A percentile compares a stretch with the other conserved stretches of the same genome.
These are phyloP conservation scores for Lycocerus yunnanus DNA, from an alignment of 2,888 invertebrate genomes.

Conservation along the genomic window DNA sequence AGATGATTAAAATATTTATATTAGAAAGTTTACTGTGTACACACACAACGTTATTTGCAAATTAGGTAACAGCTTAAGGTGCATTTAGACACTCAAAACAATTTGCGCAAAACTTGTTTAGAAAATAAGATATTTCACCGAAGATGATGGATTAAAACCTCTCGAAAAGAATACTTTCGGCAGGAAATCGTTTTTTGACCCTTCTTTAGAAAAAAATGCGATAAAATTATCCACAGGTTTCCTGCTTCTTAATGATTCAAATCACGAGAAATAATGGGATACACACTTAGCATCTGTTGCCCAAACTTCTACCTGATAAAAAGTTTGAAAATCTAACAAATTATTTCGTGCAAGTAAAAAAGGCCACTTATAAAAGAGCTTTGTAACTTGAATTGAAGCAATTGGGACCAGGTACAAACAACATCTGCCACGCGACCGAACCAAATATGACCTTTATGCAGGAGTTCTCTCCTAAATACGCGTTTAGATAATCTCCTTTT, in stretches of 20 bases:
- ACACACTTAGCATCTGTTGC: constrained; percentile 21
- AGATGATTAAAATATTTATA: not conserved
- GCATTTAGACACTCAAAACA: not conserved
- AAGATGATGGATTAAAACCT: no score
- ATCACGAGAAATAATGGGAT: constrained; percentile 23
- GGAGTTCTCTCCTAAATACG: constrained; percentile 2
- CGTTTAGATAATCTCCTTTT: not conserved
- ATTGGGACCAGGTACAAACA: constrained; percentile 12
- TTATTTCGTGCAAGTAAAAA: constrained; percentile 6
- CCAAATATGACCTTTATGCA: constrained; percentile 11
- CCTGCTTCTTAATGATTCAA: constrained; percentile 31
- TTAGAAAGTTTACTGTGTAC: not conserved
- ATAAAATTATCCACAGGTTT: constrained; percentile 31
- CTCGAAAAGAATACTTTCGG: not conserved
- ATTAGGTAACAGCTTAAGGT: not conserved
- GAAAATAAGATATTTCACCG: not conserved
- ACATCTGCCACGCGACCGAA: constrained; percentile 34
- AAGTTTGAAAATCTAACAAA: constrained; percentile 16
- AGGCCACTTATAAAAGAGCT: constrained; percentile 1
- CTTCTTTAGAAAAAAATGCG: not conserved
- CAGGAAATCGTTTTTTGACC: not conserved
- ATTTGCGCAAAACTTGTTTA: not conserved
- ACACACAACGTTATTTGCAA: not conserved
- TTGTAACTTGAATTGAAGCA: constrained; percentile 7
- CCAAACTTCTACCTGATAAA: constrained; percentile 22